phyloP scores from a whole-genome alignment of 1,140 invertebrate genomes.

The Saxidomus purpurata region DNA sequence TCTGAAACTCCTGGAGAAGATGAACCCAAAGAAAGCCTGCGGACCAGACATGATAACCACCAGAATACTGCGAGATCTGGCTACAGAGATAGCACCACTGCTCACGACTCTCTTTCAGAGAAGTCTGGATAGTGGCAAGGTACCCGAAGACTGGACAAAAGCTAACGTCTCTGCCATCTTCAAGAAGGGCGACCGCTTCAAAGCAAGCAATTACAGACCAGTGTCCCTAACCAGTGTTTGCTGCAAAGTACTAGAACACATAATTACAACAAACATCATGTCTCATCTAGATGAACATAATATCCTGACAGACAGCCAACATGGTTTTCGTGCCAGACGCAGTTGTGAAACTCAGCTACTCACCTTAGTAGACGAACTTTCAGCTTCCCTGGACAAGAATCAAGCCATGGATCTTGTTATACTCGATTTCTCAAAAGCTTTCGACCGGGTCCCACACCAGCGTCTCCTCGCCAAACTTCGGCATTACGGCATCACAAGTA shows the following conservation, averaged over 20 bases:
- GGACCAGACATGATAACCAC: slow-evolving; percentile 54
- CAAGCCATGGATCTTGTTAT: neutral
- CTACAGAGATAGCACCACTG: slow-evolving; percentile 16
- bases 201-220: slow-evolving; percentile 43
- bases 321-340: slow-evolving; percentile 49
- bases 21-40: slow-evolving; percentile 54
- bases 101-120: neutral
- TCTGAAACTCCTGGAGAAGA: neutral
- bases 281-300: slow-evolving; percentile 19
- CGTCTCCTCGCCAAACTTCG: neutral
- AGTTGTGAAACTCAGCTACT: neutral
- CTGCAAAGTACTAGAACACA: slow-evolving; percentile 40
- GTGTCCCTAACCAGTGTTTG: slow-evolving; percentile 8
- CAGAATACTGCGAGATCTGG: slow-evolving; percentile 36
- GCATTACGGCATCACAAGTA: slow-evolving; percentile 5
- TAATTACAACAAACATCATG: neutral
- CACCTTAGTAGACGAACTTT: neutral
- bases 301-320: slow-evolving; percentile 52
- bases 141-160: slow-evolving; percentile 29
- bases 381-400: neutral
- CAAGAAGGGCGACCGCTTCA: slow-evolving; percentile 33
- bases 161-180: slow-evolving; percentile 38
- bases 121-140: neutral
- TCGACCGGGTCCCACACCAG: slow-evolving; percentile 3
- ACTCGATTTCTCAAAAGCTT: neutral